These are phyloP conservation scores for Agonopterix arenella DNA, from an alignment of 2,888 invertebrate species.

Conservation along the genomic window DNA sequence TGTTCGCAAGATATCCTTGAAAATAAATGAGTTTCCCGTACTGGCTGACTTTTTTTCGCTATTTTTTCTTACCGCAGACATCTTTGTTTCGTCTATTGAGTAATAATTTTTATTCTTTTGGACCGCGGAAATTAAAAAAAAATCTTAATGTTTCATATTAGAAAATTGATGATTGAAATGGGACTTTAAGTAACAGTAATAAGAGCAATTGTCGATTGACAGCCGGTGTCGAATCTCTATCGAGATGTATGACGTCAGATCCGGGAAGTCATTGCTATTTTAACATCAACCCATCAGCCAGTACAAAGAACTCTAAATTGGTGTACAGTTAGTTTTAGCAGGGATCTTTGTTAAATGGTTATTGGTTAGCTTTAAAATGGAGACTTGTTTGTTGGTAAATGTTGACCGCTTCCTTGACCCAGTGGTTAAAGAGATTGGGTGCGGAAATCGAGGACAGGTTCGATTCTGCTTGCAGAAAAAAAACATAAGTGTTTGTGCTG, in stretches of 20 bases:
- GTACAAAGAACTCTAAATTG: conserved; percentile 5
- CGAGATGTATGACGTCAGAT: conserved; percentile 68
- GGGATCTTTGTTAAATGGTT: conserved; percentile 22
- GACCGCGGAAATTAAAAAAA: neutral
- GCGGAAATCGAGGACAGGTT: conserved; percentile 7
- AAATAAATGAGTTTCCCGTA: too few relatives aligned
- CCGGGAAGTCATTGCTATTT: conserved; percentile 70
- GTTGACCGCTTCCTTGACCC: conserved; percentile 10
- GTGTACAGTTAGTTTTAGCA: neutral
- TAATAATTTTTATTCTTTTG: neutral
- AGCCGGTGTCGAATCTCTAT: conserved; percentile 39
- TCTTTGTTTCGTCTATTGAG: too few relatives aligned
- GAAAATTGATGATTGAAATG: conserved; percentile 16
- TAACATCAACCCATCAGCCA: conserved; percentile 25
- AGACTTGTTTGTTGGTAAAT: conserved; percentile 3
- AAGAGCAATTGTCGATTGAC: conserved; percentile 40
- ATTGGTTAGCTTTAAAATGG: conserved; percentile 10
- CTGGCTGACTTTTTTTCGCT: too few relatives aligned
- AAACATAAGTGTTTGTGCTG: neutral
- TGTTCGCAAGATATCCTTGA: too few relatives aligned
- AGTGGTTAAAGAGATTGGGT: conserved; percentile 4
- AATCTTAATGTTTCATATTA: neutral
- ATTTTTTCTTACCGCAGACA: too few relatives aligned
- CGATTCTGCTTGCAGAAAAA: neutral
- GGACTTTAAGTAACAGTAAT: conserved; percentile 24